Base-by-base conservation (phyloP, 2,888 invertebrate species). In the Nasonia oneida region DNA sequence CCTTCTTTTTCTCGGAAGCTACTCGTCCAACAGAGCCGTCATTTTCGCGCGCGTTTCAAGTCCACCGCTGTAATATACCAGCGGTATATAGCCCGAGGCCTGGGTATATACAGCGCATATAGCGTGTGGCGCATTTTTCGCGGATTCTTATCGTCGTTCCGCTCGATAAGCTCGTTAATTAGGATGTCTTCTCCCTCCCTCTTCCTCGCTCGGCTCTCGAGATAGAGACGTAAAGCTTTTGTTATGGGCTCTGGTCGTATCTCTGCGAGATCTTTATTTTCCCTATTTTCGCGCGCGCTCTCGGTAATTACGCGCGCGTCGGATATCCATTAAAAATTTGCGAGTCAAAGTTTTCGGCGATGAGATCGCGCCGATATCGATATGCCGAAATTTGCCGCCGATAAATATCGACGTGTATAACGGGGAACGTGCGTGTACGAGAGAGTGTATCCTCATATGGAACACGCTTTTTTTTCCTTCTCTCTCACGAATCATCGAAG, bases 151-250 rank as follows among this genome's bases (percentile, higher is more conserved):
- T 84, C 84, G 47, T 67, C 83, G 83, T 84, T 84, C 84, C 84
- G 47, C 74, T 84, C 84, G 84, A 84, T 84, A 84, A 84, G 84
- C 80, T 84, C 80, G 84, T 84, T 84, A 84, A 84, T 84, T 84
- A 83, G 83, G 77, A 74, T 61, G 81, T 81, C 81, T 71, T 80
- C 70, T 80, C 15, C n/a, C 5, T 3, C 10, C 14, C 33, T n/a
- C 73, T 42, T 71, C 10, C 10, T 33, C 70, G 70, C 67, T 10
- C 29, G 8, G 15, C 42, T 18, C 39, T 57, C 57, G n/a, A n/a
- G 73, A 73, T 73, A 73, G 39, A 73, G 42, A 42, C 23, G 33
- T 67, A 67, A 67, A 29, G 29, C 67, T 67, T 33, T 29, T 33
- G 67, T 39, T n/a, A 42, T 47, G 10, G 10, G 10, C 47, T 47